Evolutionary conservation across 2,797 vertebrate genomes (phyloP).

Genomic region (Chanos chanos): DNA sequence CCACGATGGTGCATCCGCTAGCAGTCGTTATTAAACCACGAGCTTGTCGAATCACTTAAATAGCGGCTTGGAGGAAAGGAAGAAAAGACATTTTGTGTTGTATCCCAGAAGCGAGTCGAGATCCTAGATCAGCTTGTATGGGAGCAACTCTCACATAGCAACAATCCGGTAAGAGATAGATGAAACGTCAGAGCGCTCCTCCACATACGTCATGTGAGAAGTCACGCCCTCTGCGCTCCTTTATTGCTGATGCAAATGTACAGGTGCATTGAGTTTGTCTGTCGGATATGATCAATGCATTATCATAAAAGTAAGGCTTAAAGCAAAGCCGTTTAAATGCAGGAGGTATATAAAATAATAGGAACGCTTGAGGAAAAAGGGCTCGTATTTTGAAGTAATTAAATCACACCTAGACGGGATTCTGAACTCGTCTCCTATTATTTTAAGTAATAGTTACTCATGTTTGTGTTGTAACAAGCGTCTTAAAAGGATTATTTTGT

Average conservation of each 20-base stretch:
- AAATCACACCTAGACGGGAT: too few species aligned
- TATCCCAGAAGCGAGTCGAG: conserved; percentile 43
- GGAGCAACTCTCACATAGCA: background rate
- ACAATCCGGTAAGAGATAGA: background rate
- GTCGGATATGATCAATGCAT: too few species aligned
- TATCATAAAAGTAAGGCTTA: too few species aligned
- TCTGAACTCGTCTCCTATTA: too few species aligned
- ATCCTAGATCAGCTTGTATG: conserved; percentile 45
- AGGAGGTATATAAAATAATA: too few species aligned
- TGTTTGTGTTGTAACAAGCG: too few species aligned
- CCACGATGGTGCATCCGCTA: background rate
- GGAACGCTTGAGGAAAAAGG: too few species aligned
- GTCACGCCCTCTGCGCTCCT: background rate
- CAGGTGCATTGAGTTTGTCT: background rate
- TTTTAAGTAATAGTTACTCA: too few species aligned
- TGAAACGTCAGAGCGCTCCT: background rate
- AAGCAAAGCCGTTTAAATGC: too few species aligned
- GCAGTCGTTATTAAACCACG: background rate
- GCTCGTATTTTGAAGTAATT: too few species aligned
- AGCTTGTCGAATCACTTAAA: background rate
- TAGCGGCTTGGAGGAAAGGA: conserved; percentile 35
- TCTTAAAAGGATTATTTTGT: too few species aligned
- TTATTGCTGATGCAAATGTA: background rate
- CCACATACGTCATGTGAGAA: conserved; percentile 5
- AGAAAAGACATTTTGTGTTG: background rate